Conservation (phyloP, 2,113 vertebrate genomes). For the Callorhinus ursinus region DNA sequence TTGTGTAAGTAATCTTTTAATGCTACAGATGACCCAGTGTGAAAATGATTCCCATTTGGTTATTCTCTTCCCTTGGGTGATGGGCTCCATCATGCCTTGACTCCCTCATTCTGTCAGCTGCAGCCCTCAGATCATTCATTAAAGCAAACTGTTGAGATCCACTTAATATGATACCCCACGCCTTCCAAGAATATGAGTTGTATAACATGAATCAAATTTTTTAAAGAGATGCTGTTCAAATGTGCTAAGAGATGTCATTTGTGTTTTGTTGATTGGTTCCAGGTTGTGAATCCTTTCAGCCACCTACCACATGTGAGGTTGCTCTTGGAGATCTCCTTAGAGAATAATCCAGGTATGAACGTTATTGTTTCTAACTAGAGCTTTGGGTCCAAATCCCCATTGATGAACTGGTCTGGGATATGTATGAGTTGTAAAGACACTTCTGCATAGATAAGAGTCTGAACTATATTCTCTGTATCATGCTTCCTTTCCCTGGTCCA, state of each 20-base stretch:
- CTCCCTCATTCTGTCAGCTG: neutral
- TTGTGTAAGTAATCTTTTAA: neutral
- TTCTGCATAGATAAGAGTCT: neutral
- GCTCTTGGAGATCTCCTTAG: neutral
- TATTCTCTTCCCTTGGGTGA: neutral
- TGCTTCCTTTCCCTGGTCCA: neutral
- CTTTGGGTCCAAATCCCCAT: neutral
- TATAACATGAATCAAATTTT: neutral
- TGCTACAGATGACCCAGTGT: neutral
- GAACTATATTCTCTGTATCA: neutral
- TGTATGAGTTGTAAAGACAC: neutral
- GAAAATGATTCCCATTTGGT: constrained; percentile 6
- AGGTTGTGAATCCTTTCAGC: neutral
- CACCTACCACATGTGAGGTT: neutral
- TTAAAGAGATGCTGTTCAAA: neutral
- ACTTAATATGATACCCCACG: neutral
- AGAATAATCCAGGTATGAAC: neutral
- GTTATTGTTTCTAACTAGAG: neutral
- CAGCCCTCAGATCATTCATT: neutral
- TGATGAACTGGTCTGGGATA: neutral
- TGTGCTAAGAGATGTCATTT: neutral
- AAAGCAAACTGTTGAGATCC: neutral
- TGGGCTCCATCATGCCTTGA: neutral
- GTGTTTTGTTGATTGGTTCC: neutral
- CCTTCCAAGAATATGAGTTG: neutral